Percentiles rank a stretch among this genome's conserved stretches.
Conservation (phyloP, 2,113 vertebrate genomes). For the Tyrannus savana region DNA sequence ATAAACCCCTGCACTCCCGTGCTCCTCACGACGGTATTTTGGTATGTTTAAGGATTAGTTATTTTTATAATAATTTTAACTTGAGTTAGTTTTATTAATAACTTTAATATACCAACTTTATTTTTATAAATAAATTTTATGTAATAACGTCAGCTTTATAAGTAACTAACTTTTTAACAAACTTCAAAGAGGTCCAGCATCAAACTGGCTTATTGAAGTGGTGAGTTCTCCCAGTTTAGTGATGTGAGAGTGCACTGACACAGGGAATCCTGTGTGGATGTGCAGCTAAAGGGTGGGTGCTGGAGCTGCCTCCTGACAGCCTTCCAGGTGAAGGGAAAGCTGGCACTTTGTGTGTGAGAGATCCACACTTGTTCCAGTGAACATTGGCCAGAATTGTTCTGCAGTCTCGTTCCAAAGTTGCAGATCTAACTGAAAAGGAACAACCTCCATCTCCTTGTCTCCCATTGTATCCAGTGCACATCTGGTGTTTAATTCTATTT, state of each 20-base stretch:
- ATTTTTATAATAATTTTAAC: not conserved
- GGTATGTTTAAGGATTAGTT: not conserved
- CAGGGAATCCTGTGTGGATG: too few species aligned
- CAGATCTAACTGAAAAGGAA: not conserved
- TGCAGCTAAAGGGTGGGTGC: not conserved
- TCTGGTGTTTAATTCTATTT: not conserved
- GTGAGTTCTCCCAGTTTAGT: not conserved
- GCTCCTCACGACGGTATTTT: not conserved
- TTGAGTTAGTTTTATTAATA: not conserved
- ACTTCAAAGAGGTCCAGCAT: not conserved
- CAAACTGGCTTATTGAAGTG: not conserved
- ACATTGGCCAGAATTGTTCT: not conserved
- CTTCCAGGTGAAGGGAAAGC: not conserved
- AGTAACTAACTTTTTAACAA: not conserved
- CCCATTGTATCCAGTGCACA: not conserved
- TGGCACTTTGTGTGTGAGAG: not conserved
- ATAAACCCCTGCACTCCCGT: not conserved
- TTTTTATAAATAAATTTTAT: not conserved
- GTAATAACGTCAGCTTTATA: not conserved
- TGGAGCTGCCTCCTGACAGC: not conserved
- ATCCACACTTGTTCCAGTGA: not conserved
- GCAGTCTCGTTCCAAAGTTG: not conserved
- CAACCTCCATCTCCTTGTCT: not conserved
- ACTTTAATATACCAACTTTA: not conserved
- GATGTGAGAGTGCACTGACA: not conserved